Conservation (phyloP, 2,888 invertebrate species). For the Drosophila fungiperda region DNA sequence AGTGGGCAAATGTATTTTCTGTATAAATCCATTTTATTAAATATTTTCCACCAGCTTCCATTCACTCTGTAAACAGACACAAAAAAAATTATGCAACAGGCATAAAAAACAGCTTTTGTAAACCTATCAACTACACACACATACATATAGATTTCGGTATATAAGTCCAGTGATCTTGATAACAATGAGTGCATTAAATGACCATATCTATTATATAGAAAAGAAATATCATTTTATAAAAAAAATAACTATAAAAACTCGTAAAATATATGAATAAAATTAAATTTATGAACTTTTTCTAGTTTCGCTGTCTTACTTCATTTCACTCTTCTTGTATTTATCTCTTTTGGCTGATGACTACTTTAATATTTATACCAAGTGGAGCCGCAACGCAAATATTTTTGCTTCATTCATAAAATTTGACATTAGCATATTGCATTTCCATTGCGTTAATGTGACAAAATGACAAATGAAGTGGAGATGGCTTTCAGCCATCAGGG, state of each 20-base stretch:
- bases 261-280: background rate
- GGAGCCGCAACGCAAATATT: slow-evolving; percentile 68
- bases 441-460: slow-evolving; percentile 84
- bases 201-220: background rate
- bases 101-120: background rate
- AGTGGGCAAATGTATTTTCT: slow-evolving; percentile 16
- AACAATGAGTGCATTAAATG: background rate
- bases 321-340: background rate
- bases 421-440: slow-evolving; percentile 82
- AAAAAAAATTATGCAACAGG: background rate
- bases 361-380: slow-evolving; percentile 59
- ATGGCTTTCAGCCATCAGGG: slow-evolving; percentile 9
- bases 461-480: slow-evolving; percentile 82
- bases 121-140: background rate
- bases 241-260: background rate
- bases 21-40: slow-evolving; percentile 29
- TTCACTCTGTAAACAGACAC: background rate
- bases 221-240: background rate
- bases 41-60: slow-evolving; percentile 2
- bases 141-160: background rate
- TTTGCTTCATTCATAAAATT: slow-evolving; percentile 74
- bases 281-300: background rate
- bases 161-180: background rate
- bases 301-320: too few relatives aligned
- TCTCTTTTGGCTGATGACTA: slow-evolving; percentile 6